phyloP scores from a whole-genome alignment of 2,113 vertebrate species.

The Anas platyrhynchos region DNA sequence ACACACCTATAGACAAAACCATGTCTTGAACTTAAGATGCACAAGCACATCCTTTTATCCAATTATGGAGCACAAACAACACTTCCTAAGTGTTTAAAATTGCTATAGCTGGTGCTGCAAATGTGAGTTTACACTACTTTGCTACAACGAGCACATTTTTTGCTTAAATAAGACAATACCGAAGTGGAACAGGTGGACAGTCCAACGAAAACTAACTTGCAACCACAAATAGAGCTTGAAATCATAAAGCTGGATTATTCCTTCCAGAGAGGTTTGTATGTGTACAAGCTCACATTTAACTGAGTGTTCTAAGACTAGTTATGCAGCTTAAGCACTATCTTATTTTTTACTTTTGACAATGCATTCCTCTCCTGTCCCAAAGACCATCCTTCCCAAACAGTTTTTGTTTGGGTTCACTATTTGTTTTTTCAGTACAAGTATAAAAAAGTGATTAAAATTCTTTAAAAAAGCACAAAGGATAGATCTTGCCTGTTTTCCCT shows the following conservation, averaged over 20 bases:
- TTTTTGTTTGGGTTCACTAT: no score
- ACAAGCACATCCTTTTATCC: background rate
- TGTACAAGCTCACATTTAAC: background rate
- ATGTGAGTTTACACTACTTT: background rate
- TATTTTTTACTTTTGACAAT: background rate
- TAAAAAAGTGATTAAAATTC: background rate
- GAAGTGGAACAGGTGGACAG: background rate
- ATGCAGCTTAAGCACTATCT: background rate
- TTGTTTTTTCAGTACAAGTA: background rate
- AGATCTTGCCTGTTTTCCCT: background rate
- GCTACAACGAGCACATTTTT: background rate
- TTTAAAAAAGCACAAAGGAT: background rate
- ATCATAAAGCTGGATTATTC: background rate
- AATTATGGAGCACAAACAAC: background rate
- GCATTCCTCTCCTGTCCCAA: background rate
- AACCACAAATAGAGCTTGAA: background rate
- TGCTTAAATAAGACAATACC: background rate
- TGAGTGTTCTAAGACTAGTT: background rate
- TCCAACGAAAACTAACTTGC: background rate
- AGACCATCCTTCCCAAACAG: background rate
- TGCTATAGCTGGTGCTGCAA: background rate
- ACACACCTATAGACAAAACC: background rate
- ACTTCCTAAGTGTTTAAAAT: background rate
- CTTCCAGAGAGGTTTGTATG: background rate
- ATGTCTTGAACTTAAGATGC: background rate